Percentiles rank a stretch among this genome's conserved stretches.
These are phyloP conservation scores for Entomobrya multifasciata DNA, from an alignment of 2,888 invertebrate genomes.

Conservation along the genomic window DNA sequence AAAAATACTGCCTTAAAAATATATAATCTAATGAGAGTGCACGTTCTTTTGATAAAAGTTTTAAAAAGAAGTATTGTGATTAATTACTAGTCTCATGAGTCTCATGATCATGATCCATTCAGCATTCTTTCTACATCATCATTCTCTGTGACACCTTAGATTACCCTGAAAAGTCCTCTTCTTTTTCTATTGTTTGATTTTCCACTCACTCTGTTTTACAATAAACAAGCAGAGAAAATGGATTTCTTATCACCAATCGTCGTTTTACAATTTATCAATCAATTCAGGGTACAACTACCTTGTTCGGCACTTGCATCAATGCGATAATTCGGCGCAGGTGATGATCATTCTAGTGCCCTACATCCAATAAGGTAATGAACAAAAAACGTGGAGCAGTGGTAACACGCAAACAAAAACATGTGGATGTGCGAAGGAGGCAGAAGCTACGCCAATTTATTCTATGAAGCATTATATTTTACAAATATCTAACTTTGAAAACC, in stretches of 20 bases:
- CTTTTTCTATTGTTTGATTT: not conserved
- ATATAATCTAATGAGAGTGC: constrained; percentile 31
- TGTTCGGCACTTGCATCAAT: constrained; percentile 58
- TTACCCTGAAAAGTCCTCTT: not conserved
- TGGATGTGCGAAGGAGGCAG: not conserved
- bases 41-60: constrained; percentile 2
- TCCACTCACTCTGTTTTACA: not conserved
- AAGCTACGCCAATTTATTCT: not conserved
- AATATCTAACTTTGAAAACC: constrained; percentile 1
- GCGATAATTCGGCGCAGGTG: constrained; percentile 60
- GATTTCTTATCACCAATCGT: constrained; percentile 37
- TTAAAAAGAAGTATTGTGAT: constrained; percentile 36
- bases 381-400: constrained; percentile 1
- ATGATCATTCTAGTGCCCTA: constrained; percentile 64
- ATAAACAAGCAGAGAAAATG: constrained; percentile 31
- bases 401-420: constrained; percentile 34
- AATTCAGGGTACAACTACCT: constrained; percentile 56
- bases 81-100: constrained; percentile 26
- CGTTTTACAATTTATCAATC: constrained; percentile 49
- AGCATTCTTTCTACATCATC: not conserved
- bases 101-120: not conserved
- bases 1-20: constrained; percentile 9
- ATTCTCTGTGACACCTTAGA: not conserved
- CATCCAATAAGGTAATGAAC: constrained; percentile 70
- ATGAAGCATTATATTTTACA: not conserved